These are phyloP conservation scores for Meda fulgida DNA, from an alignment of 2,797 vertebrate genomes.

Conservation along the genomic window DNA sequence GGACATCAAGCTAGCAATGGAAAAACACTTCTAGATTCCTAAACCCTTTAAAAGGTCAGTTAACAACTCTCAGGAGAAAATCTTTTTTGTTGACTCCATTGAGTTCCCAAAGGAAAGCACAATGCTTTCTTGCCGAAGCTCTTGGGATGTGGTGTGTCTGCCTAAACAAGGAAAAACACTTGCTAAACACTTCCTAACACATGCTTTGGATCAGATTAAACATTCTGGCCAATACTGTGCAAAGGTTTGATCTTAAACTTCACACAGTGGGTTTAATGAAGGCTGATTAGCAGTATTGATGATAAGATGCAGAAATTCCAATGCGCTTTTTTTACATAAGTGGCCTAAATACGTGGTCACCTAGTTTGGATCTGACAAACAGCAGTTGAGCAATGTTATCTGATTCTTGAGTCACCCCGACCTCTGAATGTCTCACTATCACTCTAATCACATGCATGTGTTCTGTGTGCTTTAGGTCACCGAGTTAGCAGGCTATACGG, in stretches of 20 bases:
- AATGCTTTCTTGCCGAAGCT: not conserved
- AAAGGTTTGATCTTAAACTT: slow-evolving; percentile 22
- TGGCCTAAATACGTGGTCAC: slow-evolving; percentile 34
- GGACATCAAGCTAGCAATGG: not conserved
- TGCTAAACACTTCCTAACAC: slow-evolving; percentile 26
- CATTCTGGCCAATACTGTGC: not conserved
- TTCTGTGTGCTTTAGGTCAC: slow-evolving; percentile 82
- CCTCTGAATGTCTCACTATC: not conserved
- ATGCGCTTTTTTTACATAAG: slow-evolving; percentile 27
- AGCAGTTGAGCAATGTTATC: slow-evolving; percentile 32
- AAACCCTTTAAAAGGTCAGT: not conserved
- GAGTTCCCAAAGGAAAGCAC: slow-evolving; percentile 10
- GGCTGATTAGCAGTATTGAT: slow-evolving; percentile 29
- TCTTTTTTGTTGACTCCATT: slow-evolving; percentile 8
- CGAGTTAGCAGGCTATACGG: slow-evolving; percentile 95
- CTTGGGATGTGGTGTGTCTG: slow-evolving; percentile 18
- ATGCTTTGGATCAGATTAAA: slow-evolving; percentile 19
- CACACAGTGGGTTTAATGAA: slow-evolving; percentile 24
- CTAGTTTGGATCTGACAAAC: slow-evolving; percentile 7
- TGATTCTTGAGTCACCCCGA: slow-evolving; percentile 2
- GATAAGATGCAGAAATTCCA: slow-evolving; percentile 6
- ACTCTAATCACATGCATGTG: not conserved
- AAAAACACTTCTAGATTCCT: not conserved
- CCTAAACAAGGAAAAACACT: slow-evolving; percentile 10
- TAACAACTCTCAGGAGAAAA: slow-evolving; percentile 3